phyloP scores from a whole-genome alignment of 2,113 vertebrate species.

The Suncus etruscus region DNA sequence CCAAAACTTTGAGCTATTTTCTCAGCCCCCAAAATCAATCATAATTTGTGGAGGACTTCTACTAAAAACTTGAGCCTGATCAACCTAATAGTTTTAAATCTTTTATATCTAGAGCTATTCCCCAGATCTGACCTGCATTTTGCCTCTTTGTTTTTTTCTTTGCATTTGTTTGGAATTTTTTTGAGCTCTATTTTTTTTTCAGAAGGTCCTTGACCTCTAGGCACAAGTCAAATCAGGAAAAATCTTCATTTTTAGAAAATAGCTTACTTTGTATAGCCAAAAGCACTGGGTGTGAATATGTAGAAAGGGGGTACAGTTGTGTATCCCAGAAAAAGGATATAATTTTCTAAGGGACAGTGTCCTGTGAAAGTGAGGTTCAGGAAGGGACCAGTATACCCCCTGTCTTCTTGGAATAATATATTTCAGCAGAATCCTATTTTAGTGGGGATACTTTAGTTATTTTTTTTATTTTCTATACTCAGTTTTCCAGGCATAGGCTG shows the following conservation, averaged over 20 bases:
- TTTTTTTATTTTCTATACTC: neutral
- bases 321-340: too few relatives aligned
- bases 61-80: conserved; percentile 11
- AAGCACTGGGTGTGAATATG: neutral
- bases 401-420: too few relatives aligned
- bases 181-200: neutral
- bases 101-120: too few relatives aligned
- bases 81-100: neutral
- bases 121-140: neutral
- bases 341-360: too few relatives aligned
- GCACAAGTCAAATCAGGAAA: neutral
- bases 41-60: too few relatives aligned
- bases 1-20: too few relatives aligned
- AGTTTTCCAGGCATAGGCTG: neutral
- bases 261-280: neutral
- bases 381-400: too few relatives aligned
- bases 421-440: neutral
- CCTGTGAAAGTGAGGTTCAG: too few relatives aligned
- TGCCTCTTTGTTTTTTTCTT: neutral
- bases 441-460: neutral
- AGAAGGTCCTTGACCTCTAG: neutral
- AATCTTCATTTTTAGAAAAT: neutral
- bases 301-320: too few relatives aligned
- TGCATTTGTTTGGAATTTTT: neutral
- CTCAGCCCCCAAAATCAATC: too few relatives aligned